phyloP scores from a whole-genome alignment of 2,888 invertebrate genomes.

The Linnaemya tessellans region DNA sequence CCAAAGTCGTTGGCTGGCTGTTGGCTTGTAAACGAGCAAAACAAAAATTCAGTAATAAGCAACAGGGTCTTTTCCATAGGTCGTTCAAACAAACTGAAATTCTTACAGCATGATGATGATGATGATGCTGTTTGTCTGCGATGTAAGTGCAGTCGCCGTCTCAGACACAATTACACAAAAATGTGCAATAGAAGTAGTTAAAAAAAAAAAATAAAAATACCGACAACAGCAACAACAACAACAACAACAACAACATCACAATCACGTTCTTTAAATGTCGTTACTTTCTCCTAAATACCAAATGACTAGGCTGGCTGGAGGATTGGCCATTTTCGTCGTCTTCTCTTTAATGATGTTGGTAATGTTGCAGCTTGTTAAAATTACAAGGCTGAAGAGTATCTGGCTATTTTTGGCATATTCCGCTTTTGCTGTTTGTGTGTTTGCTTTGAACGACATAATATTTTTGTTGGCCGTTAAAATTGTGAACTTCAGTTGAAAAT shows the following conservation, averaged over 20 bases:
- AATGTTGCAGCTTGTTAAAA: slow-evolving; percentile 34
- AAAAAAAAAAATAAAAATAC: neutral
- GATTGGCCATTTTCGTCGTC: slow-evolving; percentile 9
- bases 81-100: neutral
- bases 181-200: neutral
- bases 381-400: slow-evolving; percentile 25
- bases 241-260: slow-evolving; percentile 32
- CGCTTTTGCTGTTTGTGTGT: neutral
- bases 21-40: slow-evolving; percentile 28
- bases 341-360: slow-evolving; percentile 23
- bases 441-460: slow-evolving; percentile 50
- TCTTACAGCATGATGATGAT: neutral
- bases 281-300: slow-evolving; percentile 67
- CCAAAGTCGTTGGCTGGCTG: slow-evolving; percentile 16
- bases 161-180: slow-evolving; percentile 36
- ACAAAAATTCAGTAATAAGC: slow-evolving; percentile 19
- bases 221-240: neutral
- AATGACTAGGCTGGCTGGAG: slow-evolving; percentile 28
- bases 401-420: slow-evolving; percentile 49
- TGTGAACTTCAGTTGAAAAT: slow-evolving; percentile 28
- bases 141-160: slow-evolving; percentile 19
- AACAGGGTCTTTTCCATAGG: slow-evolving; percentile 37
- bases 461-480: slow-evolving; percentile 8
- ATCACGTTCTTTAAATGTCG: slow-evolving; percentile 67
- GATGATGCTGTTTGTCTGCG: slow-evolving; percentile 12